Percentiles rank a stretch among this genome's conserved stretches.
Conservation (phyloP, 2,888 invertebrate species). For the Caenorhabditis sp. region DNA sequence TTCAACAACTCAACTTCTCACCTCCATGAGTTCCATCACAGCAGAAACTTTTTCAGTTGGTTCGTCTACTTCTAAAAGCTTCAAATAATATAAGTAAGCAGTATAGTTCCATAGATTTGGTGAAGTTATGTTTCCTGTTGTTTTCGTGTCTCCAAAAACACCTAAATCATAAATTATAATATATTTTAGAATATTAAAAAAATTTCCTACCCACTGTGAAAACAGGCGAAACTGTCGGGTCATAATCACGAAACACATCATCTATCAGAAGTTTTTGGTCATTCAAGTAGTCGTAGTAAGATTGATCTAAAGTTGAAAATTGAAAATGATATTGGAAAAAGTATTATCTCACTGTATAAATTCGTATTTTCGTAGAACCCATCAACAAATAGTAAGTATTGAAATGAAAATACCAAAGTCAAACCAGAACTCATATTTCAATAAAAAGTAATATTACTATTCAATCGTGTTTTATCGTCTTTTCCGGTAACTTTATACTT, state of each 20-base stretch:
- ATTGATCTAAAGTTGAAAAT: neutral
- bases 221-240: slow-evolving; percentile 10
- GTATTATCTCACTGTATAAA: slow-evolving; percentile 11
- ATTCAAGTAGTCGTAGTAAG: neutral
- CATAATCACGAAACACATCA: neutral
- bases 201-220: slow-evolving; percentile 8
- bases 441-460: no score
- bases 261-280: neutral
- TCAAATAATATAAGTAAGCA: slow-evolving; percentile 25
- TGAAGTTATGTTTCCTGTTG: neutral
- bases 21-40: slow-evolving; percentile 30
- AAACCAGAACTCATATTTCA: neutral
- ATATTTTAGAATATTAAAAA: neutral
- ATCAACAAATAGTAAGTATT: neutral
- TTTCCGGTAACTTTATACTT: neutral
- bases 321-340: neutral
- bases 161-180: neutral
- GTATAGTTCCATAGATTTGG: slow-evolving; percentile 17
- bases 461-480: neutral
- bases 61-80: slow-evolving; percentile 26
- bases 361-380: slow-evolving; percentile 16
- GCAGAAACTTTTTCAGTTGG: slow-evolving; percentile 31
- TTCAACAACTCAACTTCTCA: neutral
- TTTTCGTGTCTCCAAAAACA: neutral
- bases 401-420: neutral